A percentile compares a stretch with the other conserved stretches of the same genome.
These are phyloP conservation scores for Eretmochelys imbricata DNA, from an alignment of 2,113 vertebrate genomes.

Conservation along the genomic window DNA sequence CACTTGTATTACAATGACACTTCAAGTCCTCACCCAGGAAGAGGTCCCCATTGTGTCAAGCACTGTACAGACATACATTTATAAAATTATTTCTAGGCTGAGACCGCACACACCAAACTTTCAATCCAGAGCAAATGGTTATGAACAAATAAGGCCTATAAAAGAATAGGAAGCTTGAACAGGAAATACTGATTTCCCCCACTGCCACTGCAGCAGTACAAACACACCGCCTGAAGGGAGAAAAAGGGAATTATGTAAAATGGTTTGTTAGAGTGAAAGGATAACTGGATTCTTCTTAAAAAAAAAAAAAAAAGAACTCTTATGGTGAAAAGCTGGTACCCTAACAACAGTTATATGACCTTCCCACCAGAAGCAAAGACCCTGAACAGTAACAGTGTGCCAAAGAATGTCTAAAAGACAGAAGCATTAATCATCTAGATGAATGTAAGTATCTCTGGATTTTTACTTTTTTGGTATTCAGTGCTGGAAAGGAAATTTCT, in stretches of 20 bases:
- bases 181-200: background rate
- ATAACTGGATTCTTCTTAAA: background rate
- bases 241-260: background rate
- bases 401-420: background rate
- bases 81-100: background rate
- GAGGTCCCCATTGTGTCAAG: background rate
- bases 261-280: fast-evolving
- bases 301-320: background rate
- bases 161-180: background rate
- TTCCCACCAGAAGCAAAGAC: constrained; percentile 39
- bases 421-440: background rate
- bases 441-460: background rate
- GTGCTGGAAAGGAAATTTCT: background rate
- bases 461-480: background rate
- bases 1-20: constrained; percentile 1
- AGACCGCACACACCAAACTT: background rate
- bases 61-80: background rate
- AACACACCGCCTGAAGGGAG: fast-evolving
- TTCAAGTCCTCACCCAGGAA: background rate
- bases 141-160: background rate
- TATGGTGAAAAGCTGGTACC: background rate
- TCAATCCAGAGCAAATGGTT: background rate
- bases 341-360: background rate
- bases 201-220: background rate
- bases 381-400: background rate